Evolutionary conservation across 2,888 invertebrate species (phyloP).

Genomic region (Acrocera orbiculus): DNA sequence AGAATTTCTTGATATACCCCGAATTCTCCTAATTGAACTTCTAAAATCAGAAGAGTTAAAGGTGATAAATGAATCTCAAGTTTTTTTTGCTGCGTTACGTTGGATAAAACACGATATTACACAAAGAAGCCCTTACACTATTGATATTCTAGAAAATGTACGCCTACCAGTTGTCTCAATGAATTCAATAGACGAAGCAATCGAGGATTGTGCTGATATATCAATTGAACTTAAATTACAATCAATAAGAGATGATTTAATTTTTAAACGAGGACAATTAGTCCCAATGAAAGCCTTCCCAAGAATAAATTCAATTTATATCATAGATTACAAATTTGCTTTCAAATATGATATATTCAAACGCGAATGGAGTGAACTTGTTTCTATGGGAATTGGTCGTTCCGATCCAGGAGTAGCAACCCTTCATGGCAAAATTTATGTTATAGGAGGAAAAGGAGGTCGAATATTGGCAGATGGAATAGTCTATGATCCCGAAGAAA

Average conservation of each 20-base stretch:
- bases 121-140: slow-evolving; percentile 61
- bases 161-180: slow-evolving; percentile 69
- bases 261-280: slow-evolving; percentile 54
- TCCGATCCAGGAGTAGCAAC: slow-evolving; percentile 77
- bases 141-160: slow-evolving; percentile 67
- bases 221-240: slow-evolving; percentile 65
- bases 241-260: slow-evolving; percentile 60
- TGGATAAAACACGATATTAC: slow-evolving; percentile 74
- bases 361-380: slow-evolving; percentile 61
- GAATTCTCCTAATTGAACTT: slow-evolving; percentile 56
- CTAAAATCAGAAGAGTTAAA: slow-evolving; percentile 71
- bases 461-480: slow-evolving; percentile 79
- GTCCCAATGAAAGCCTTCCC: slow-evolving; percentile 62
- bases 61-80: slow-evolving; percentile 80
- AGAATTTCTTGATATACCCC: slow-evolving; percentile 68
- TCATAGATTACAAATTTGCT: too few species aligned
- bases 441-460: slow-evolving; percentile 78
- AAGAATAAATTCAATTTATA: too few species aligned
- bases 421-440: slow-evolving; percentile 70
- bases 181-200: slow-evolving; percentile 56
- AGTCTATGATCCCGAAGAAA: slow-evolving; percentile 54
- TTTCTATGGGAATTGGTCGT: slow-evolving; percentile 67
- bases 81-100: slow-evolving; percentile 66
- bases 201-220: slow-evolving; percentile 60
- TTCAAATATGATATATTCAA: slow-evolving; percentile 55